Percentiles rank a stretch among this genome's conserved stretches.
Evolutionary conservation across 2,888 invertebrate genomes (phyloP).

Genomic region (Litoditis marina): DNA sequence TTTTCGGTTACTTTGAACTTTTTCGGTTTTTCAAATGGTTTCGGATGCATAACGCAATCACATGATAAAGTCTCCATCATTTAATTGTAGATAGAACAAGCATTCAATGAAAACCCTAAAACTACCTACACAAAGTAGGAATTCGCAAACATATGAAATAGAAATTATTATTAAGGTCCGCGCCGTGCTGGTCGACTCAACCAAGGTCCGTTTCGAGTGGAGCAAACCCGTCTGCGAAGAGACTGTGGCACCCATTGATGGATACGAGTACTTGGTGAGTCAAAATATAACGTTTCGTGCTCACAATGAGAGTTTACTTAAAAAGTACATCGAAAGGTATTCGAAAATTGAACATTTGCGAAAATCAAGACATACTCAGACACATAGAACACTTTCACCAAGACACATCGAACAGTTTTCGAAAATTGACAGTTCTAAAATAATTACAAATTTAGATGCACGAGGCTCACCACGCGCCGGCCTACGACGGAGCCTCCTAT

Average conservation of each 20-base stretch:
- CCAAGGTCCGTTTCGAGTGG: slow-evolving; percentile 32
- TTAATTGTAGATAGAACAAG: not conserved
- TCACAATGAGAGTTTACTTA: no score
- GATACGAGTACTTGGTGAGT: slow-evolving; percentile 58
- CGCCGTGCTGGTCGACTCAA: slow-evolving; percentile 24
- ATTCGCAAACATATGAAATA: no score
- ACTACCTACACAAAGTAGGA: no score
- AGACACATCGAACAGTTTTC: no score
- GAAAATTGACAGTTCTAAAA: slow-evolving; percentile 21
- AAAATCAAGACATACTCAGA: no score
- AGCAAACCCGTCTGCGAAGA: slow-evolving; percentile 56
- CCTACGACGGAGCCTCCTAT: slow-evolving; percentile 52
- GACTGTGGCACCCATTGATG: slow-evolving; percentile 52
- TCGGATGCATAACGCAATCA: no score
- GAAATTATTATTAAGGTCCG: slow-evolving; percentile 20
- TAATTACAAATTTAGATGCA: slow-evolving; percentile 25
- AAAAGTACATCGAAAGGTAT: no score
- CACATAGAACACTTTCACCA: no score
- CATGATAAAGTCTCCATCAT: no score
- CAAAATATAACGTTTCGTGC: not conserved
- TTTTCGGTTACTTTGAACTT: no score
- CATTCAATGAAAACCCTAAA: no score
- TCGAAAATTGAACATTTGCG: no score
- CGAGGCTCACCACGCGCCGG: slow-evolving; percentile 32
- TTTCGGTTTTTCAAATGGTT: not conserved